Evolutionary conservation across 2,888 invertebrate genomes (phyloP), one percentile per base, ranked within the genome.

Genomic region (Barypeithes pellucidus): DNA sequence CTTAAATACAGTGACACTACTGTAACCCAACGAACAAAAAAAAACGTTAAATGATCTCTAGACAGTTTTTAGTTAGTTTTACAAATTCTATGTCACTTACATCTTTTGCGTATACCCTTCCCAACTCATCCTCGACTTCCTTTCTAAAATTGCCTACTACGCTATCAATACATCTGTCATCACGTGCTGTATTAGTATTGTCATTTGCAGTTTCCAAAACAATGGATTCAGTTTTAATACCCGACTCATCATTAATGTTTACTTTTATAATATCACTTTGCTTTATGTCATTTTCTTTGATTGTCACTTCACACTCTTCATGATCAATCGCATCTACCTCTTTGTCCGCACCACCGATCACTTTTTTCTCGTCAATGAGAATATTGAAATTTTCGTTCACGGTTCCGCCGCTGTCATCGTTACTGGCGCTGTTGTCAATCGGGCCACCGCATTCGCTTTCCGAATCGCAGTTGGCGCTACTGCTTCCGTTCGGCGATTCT

Each of bases 121-220:
- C 89, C 65, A 90, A 88, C 86, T 90, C 90, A 72, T 88, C 88
- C 85, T 89, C 89, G 45, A 90, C 86, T 85, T 90, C 90, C 82
- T 89, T 88, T 73, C 88, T 89, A 77, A 90, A 90, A 82, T 90
- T 88, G 24, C 89, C 89, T 72, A 90, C 88, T 47, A 90, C 77
- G 77, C 78, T 77, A 11, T 14, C 16, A 59, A 33, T 18, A 20
- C 18, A 47, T 12, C 18, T 50, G 2, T 57, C 33, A 9, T 57
- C 47, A 16, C 24, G 12, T 18, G 4, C 14, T 8, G 18, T 16
- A 47, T 33, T 8, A 16, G 1, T 47, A 39, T 33, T 62, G 24
- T 47, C 36, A 22, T 9, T 29, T 5, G 39, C 54, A 24, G 18
- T 36, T 61, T 54, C 36, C 14, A n/a, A 8, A n/a, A 22, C 36